Percentiles rank a stretch among this genome's conserved stretches.
Conservation (phyloP, 2,113 vertebrate species). For the Corvus cornix region DNA sequence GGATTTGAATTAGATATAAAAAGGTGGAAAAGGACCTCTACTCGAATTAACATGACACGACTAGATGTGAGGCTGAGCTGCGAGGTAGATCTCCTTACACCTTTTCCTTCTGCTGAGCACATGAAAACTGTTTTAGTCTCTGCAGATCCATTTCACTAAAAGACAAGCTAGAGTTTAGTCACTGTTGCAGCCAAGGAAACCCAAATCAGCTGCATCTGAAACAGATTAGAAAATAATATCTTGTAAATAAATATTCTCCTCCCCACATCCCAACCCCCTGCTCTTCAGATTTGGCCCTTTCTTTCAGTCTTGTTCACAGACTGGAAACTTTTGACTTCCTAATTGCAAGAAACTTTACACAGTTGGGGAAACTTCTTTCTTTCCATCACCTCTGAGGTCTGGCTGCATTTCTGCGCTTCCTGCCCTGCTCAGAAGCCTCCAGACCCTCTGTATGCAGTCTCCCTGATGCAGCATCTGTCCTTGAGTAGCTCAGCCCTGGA, state of each 20-base stretch:
- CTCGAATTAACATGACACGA: rapidly evolving
- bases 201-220: not conserved
- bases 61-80: rapidly evolving
- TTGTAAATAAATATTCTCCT: not conserved
- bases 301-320: not conserved
- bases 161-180: not conserved
- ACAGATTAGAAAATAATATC: not conserved
- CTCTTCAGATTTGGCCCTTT: not conserved
- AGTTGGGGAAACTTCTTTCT: not conserved
- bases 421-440: not conserved
- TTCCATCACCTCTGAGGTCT: not conserved
- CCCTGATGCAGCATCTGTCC: not conserved
- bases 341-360: not conserved
- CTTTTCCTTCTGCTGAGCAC: not conserved
- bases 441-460: not conserved
- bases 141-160: not conserved
- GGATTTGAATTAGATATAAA: not conserved
- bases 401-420: not conserved
- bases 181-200: not conserved
- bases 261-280: not conserved
- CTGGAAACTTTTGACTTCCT: not conserved
- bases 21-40: not conserved
- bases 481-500: not conserved
- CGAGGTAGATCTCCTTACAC: not conserved
- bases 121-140: not conserved